Percentiles rank a stretch among this genome's conserved stretches.
Conservation (phyloP, 2,113 vertebrate genomes). For the Pelvicachromis taeniatus region DNA sequence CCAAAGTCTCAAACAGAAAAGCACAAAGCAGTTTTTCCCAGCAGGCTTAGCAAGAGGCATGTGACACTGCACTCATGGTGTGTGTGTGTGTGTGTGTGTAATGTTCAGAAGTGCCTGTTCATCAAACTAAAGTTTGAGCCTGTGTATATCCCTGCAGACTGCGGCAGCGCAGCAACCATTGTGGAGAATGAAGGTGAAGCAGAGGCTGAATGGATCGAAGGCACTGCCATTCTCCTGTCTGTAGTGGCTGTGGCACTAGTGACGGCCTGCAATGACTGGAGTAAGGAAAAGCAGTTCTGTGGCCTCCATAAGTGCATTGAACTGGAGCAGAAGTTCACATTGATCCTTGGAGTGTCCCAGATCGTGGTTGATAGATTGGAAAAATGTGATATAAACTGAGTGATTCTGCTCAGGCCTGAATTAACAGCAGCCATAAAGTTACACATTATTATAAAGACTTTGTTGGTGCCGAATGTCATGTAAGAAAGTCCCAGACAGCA, state of each 20-base stretch:
- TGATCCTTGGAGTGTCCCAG: slow-evolving; percentile 61
- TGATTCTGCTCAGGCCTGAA: background rate
- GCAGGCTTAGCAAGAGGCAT: background rate
- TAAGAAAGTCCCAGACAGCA: background rate
- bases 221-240: slow-evolving; percentile 77
- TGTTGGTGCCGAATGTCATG: background rate
- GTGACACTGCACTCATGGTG: background rate
- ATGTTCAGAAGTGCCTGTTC: background rate
- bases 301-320: slow-evolving; percentile 87
- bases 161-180: slow-evolving; percentile 68
- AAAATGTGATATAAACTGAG: background rate
- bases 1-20: background rate
- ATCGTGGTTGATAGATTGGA: no score
- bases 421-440: background rate
- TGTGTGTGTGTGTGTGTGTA: background rate
- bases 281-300: slow-evolving; percentile 90
- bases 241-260: slow-evolving; percentile 87
- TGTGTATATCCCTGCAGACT: slow-evolving; percentile 58
- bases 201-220: slow-evolving; percentile 88
- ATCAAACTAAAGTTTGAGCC: background rate
- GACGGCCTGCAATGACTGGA: slow-evolving; percentile 93
- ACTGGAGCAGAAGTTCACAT: slow-evolving; percentile 80
- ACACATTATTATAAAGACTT: background rate
- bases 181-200: slow-evolving; percentile 78
- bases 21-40: background rate